Evolutionary conservation across 1,140 invertebrate species (phyloP).

Genomic region (Cyrtorhinus lividipennis): DNA sequence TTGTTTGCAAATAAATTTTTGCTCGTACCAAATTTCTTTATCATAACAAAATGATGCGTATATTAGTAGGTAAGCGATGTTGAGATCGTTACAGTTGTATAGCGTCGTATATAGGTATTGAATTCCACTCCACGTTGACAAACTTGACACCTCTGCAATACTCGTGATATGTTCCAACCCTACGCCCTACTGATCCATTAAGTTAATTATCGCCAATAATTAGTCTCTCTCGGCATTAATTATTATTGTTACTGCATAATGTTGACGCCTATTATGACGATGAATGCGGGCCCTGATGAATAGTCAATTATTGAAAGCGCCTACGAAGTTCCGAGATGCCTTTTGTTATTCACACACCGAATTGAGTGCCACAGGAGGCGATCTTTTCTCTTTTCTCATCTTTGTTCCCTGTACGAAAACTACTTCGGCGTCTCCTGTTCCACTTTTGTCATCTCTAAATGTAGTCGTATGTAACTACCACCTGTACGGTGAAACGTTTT

Average conservation of each 20-base stretch:
- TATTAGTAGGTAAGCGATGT: no score
- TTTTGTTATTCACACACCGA: neutral
- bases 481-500: no score
- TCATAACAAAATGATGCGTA: no score
- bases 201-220: slow-evolving; percentile 3
- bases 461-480: no score
- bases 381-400: neutral
- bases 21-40: no score
- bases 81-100: no score
- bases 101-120: no score
- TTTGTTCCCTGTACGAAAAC: neutral
- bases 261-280: neutral
- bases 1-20: no score
- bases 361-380: neutral
- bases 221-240: neutral
- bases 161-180: no score
- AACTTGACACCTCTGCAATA: no score
- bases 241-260: slow-evolving; percentile 1
- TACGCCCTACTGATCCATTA: neutral
- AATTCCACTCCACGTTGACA: no score
- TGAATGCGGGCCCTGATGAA: slow-evolving; percentile 4
- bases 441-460: neutral
- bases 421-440: slow-evolving; percentile 3
- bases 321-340: neutral
- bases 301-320: neutral